phyloP scores from a whole-genome alignment of 2,888 invertebrate genomes.

The Muscina levida region DNA sequence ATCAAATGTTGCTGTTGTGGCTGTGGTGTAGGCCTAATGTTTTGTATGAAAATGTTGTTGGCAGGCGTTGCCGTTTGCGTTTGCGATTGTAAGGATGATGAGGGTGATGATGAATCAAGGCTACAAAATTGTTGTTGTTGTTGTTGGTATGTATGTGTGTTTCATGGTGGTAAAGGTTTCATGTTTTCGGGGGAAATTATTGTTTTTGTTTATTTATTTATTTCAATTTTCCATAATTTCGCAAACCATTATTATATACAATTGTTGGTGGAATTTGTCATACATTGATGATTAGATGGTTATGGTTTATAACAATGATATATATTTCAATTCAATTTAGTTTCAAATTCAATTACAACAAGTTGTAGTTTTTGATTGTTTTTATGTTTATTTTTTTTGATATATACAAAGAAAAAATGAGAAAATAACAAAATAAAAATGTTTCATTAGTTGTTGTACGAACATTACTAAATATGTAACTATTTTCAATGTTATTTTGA shows the following conservation, averaged over 20 bases:
- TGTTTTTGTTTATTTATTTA: slow-evolving; percentile 31
- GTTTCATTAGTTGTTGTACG: slow-evolving; percentile 58
- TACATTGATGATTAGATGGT: slow-evolving; percentile 46
- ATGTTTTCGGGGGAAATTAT: background rate
- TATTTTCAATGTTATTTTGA: too few relatives aligned
- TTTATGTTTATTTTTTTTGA: slow-evolving; percentile 53
- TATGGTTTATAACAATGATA: slow-evolving; percentile 67
- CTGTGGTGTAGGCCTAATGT: slow-evolving; percentile 68
- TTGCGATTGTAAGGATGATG: slow-evolving; percentile 71
- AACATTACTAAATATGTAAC: slow-evolving; percentile 23
- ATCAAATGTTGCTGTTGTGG: slow-evolving; percentile 47
- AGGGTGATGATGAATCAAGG: slow-evolving; percentile 77
- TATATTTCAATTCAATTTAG: slow-evolving; percentile 37
- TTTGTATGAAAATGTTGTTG: slow-evolving; percentile 75
- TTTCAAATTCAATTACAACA: too few relatives aligned
- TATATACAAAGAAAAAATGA: slow-evolving; percentile 63
- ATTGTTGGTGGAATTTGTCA: slow-evolving; percentile 22
- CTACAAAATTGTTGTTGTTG: slow-evolving; percentile 67
- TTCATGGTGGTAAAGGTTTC: slow-evolving; percentile 36
- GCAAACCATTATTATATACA: slow-evolving; percentile 57
- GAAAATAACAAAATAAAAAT: slow-evolving; percentile 56
- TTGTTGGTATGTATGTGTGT: slow-evolving; percentile 44
- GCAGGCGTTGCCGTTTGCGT: slow-evolving; percentile 73
- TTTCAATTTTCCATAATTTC: slow-evolving; percentile 49
- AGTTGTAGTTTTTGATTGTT: slow-evolving; percentile 32